A percentile compares a stretch with the other conserved stretches of the same genome.
These are phyloP conservation scores for Drosophila bocqueti DNA, from an alignment of 1,140 invertebrate genomes.

Conservation along the genomic window DNA sequence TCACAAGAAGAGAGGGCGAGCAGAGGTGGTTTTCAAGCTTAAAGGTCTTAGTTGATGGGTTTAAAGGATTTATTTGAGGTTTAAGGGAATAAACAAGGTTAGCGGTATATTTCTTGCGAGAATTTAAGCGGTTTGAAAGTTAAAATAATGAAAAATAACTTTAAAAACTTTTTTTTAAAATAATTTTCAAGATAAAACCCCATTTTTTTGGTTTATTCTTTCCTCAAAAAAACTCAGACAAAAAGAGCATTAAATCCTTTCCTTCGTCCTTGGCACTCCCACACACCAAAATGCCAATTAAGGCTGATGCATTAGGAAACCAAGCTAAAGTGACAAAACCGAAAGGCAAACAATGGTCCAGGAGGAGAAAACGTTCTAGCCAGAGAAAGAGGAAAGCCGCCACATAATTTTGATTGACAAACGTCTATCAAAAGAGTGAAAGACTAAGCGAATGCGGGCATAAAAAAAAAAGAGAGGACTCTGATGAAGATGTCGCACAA, in stretches of 20 bases:
- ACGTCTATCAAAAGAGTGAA: conserved; percentile 62
- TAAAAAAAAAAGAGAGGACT: background rate
- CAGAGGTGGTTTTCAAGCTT: background rate
- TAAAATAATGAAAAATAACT: background rate
- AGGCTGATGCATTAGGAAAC: conserved; percentile 47
- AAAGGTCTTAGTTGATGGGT: background rate
- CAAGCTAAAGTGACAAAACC: conserved; percentile 55
- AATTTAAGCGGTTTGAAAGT: background rate
- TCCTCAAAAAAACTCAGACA: background rate
- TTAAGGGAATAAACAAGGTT: background rate
- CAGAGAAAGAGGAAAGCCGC: conserved; percentile 29
- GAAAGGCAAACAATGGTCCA: conserved; percentile 59
- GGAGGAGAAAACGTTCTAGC: conserved; percentile 11
- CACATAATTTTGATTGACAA: conserved; percentile 76
- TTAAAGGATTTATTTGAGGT: background rate
- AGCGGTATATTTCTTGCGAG: too few relatives aligned
- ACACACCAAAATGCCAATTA: conserved; percentile 37
- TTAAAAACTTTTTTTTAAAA: background rate
- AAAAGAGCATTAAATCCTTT: background rate
- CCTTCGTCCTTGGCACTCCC: background rate
- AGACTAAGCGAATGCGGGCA: conserved; percentile 23
- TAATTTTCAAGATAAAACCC: background rate
- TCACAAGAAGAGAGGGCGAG: background rate
- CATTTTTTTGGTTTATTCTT: background rate
- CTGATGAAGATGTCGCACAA: conserved; percentile 56